A percentile compares a stretch with the other conserved stretches of the same genome.
Evolutionary conservation across 1,140 invertebrate genomes (phyloP).

Genomic region (Aphis gossypii): DNA sequence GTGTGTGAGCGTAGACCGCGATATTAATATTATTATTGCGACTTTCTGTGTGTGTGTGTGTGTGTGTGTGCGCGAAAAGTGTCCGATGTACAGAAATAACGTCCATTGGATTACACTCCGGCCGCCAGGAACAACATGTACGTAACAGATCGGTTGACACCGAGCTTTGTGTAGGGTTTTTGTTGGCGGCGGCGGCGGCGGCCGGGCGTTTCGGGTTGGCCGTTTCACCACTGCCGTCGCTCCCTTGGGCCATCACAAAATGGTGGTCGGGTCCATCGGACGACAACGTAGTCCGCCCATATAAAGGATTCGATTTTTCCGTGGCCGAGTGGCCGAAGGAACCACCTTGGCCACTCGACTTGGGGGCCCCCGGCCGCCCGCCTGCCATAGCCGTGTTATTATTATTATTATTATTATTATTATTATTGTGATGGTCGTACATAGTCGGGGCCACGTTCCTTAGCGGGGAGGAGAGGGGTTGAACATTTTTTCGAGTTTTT

Average conservation of each 20-base stretch:
- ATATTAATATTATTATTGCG: conserved; percentile 20
- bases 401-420: conserved; percentile 38
- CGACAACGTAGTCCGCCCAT: too few relatives aligned
- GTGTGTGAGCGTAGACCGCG: background rate
- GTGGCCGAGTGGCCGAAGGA: background rate
- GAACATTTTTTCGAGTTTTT: background rate
- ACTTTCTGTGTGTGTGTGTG: conserved; percentile 4
- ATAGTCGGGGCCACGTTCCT: background rate
- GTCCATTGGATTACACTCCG: conserved; percentile 59
- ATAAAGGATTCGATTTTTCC: background rate
- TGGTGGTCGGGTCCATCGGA: conserved; percentile 65
- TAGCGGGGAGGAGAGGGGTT: background rate
- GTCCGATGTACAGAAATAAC: conserved; percentile 25
- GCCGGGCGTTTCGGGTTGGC: conserved; percentile 18
- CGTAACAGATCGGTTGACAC: conserved; percentile 61
- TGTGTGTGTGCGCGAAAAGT: conserved; percentile 40
- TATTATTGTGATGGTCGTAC: background rate
- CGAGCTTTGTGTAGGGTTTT: background rate
- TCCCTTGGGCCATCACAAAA: conserved; percentile 69
- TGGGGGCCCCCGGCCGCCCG: background rate
- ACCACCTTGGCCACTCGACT: background rate
- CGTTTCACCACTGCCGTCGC: conserved; percentile 66
- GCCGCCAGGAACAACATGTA: conserved; percentile 65
- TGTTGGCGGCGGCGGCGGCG: background rate
- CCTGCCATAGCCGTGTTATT: background rate